Conservation (phyloP, 2,113 vertebrate genomes). For the Rhynchopsitta pachyrhyncha region DNA sequence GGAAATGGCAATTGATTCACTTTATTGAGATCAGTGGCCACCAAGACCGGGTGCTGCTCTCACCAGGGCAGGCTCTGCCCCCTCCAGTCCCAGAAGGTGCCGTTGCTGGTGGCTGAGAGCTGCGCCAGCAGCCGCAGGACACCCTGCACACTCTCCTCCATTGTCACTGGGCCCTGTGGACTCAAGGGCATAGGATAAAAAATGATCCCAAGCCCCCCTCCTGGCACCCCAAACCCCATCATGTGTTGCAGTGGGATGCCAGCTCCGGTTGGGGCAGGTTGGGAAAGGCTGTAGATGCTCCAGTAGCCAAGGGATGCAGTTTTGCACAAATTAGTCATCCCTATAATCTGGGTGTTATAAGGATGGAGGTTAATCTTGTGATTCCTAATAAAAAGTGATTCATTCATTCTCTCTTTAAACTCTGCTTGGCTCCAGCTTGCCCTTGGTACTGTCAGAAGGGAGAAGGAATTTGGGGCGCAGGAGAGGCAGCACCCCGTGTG, state of each 20-base stretch:
- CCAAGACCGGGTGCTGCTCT: background rate
- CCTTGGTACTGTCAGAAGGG: background rate
- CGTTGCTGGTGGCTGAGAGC: background rate
- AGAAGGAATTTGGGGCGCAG: no score
- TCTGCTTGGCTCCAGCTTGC: background rate
- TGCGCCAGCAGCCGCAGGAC: background rate
- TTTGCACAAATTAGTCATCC: background rate
- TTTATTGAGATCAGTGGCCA: background rate
- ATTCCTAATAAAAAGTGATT: background rate
- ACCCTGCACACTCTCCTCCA: background rate
- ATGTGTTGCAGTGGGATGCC: accelerated
- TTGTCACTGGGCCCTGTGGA: background rate
- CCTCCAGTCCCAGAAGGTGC: slow-evolving; percentile 59
- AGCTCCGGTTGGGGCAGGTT: accelerated
- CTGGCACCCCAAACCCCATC: background rate
- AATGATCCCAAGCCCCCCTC: background rate
- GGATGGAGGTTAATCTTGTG: background rate
- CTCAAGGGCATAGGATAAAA: background rate
- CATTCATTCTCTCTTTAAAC: accelerated
- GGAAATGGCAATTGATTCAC: background rate
- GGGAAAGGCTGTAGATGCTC: background rate
- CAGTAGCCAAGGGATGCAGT: accelerated
- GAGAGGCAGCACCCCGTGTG: background rate
- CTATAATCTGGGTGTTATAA: background rate
- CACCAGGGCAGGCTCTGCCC: slow-evolving; percentile 54